Conservation (phyloP, 1,140 invertebrate species). For the Nilaparvata lugens region DNA sequence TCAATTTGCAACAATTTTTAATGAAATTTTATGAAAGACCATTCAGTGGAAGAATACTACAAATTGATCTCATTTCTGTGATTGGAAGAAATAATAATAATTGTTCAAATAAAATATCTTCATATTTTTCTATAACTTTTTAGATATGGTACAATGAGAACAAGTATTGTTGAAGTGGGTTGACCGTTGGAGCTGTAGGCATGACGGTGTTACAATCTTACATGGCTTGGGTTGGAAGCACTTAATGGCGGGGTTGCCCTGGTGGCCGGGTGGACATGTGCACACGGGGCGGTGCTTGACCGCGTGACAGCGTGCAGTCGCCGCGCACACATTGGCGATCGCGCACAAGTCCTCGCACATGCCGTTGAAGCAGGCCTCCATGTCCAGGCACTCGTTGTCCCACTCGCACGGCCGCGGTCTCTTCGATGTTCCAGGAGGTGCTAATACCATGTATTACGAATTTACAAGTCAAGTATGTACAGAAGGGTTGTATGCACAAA, state of each 20-base stretch:
- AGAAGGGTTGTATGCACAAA: not conserved
- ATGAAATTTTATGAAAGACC: no score
- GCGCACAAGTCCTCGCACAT: constrained; percentile 63
- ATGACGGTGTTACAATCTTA: constrained; percentile 40
- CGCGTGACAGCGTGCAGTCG: constrained; percentile 57
- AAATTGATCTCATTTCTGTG: no score
- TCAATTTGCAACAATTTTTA: no score
- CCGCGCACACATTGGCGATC: constrained; percentile 58
- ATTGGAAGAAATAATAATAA: no score
- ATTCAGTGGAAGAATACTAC: no score
- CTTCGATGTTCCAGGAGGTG: constrained; percentile 50
- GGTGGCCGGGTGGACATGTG: constrained; percentile 59
- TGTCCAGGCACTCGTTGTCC: constrained; percentile 63
- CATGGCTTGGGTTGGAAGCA: constrained; percentile 57
- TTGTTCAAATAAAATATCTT: no score
- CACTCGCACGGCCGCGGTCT: constrained; percentile 57
- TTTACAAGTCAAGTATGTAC: constrained; percentile 6
- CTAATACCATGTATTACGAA: constrained; percentile 35
- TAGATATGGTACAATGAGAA: no score
- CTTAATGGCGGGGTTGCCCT: constrained; percentile 64
- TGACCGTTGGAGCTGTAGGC: not conserved
- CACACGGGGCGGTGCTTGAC: constrained; percentile 68
- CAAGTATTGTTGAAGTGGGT: no score
- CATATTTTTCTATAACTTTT: no score
- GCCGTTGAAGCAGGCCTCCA: constrained; percentile 62